Conservation (phyloP, 2,113 vertebrate species). For the Psophia crepitans region DNA sequence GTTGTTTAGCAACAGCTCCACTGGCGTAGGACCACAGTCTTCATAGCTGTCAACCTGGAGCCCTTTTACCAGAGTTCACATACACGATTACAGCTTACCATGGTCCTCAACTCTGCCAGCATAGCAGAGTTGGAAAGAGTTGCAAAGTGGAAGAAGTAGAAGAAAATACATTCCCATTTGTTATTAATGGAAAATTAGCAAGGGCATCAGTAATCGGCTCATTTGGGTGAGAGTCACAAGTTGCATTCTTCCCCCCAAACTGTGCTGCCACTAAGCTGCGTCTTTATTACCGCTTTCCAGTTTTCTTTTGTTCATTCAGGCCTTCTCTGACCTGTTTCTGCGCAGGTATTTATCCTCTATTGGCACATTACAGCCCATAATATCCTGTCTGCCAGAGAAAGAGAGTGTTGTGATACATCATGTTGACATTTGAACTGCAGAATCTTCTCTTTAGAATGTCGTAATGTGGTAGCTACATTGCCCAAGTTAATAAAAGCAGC, state of each 20-base stretch:
- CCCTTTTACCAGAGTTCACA: neutral
- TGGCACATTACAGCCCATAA: slow-evolving; percentile 9
- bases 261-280: neutral
- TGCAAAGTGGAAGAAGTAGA: neutral
- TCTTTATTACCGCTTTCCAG: neutral
- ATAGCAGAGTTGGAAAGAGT: neutral
- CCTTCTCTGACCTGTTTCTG: neutral
- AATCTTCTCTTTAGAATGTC: neutral
- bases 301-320: neutral
- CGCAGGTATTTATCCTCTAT: neutral
- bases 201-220: neutral
- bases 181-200: neutral
- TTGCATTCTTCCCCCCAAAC: neutral
- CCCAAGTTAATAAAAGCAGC: slow-evolving; percentile 1
- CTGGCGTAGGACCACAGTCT: neutral
- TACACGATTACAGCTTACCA: neutral
- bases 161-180: neutral
- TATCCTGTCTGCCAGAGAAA: neutral
- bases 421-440: neutral
- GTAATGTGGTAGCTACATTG: neutral
- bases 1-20: accelerated
- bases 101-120: neutral
- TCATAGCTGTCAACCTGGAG: neutral
- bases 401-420: neutral
- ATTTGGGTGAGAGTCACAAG: neutral